Conservation (phyloP, 2,888 invertebrate species). For the Priocnemis perturbator region DNA sequence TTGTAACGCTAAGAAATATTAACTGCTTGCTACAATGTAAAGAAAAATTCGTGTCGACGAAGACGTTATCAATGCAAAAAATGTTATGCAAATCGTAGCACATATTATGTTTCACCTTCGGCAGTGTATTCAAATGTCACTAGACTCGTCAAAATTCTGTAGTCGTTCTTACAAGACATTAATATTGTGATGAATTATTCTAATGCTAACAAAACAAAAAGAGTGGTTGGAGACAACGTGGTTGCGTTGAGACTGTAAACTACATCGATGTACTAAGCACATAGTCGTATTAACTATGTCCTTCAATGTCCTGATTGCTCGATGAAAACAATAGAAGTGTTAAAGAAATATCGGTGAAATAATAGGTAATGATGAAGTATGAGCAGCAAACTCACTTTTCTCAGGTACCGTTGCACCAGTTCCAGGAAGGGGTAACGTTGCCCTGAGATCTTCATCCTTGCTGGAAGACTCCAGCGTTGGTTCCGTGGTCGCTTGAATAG, state of each 20-base stretch:
- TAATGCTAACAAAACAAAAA: too few species aligned
- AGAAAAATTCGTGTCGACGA: background rate
- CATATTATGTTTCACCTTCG: too few species aligned
- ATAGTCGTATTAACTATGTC: too few species aligned
- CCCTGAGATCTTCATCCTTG: constrained; percentile 73
- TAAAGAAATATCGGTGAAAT: constrained; percentile 19
- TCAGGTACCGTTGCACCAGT: constrained; percentile 57
- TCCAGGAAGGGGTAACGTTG: constrained; percentile 62
- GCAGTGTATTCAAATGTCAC: too few species aligned
- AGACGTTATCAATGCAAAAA: too few species aligned
- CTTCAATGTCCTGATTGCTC: background rate
- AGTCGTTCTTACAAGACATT: too few species aligned
- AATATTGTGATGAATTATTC: too few species aligned
- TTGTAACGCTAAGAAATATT: background rate
- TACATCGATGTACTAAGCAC: too few species aligned
- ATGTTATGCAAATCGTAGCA: too few species aligned
- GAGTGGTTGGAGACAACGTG: too few species aligned
- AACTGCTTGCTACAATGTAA: background rate
- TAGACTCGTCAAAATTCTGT: too few species aligned
- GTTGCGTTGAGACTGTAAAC: too few species aligned
- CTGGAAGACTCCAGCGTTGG: constrained; percentile 63
- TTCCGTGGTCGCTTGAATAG: constrained; percentile 47
- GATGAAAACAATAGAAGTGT: constrained; percentile 10
- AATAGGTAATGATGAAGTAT: constrained; percentile 1
- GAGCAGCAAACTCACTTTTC: constrained; percentile 66